Evolutionary conservation across 2,113 vertebrate species (phyloP), one percentile per base, ranked within the genome.

Genomic region (Chrysochloris asiatica): DNA sequence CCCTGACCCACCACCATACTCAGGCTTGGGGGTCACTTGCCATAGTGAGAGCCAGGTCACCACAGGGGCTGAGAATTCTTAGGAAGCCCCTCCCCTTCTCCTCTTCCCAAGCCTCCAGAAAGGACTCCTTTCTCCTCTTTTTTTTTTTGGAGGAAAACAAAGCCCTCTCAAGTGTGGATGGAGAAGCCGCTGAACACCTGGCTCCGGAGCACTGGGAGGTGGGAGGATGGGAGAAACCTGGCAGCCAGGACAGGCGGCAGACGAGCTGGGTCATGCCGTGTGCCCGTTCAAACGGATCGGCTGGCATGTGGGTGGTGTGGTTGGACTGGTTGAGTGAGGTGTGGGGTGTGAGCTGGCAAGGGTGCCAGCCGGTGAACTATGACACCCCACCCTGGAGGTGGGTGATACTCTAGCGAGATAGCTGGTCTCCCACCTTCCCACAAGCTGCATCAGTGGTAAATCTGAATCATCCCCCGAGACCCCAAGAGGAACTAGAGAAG

Each of bases 211-310:
- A 16, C 24, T n/a, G 21, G 48, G 17, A 43, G 41, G 45, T 6
- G 30, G 85, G 67, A 48, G 67, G 43, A 2, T 13, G 77, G 17
- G 59, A 85, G 84, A 85, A 48, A 24, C 24, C 67, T 19, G 26
- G 83, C 73, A 83, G 48, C 38, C 0, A n/a, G 75, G 77, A 10
- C 38, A 24, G 75, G 82, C 4, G 1, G 78, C 72, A 0, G 83
- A n/a, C 95, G 9, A 85, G 96, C 94, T 9, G 47, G 90, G 92
- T 92, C 96, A 94, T 91, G 96, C 90, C 24, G 5, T 6, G 21
- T 1, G n/a, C 72, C 85, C 4, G 3, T 83, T 85, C 85, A 38
- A 69, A 93, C 11, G 30, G 79, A 83, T 71, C 6, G 3, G 83
- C 71, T 87, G 92, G 92, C 91, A 72, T 72, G 91, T 89, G 86